Evolutionary conservation across 2,113 vertebrate genomes (phyloP).

Genomic region (human): GRCh38 chr1:193208501-193209000

Average conservation of each 20-base stretch:
- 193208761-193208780: not conserved
- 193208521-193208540: not conserved
- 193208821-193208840: not conserved
- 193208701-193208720: not conserved
- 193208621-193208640: conserved; percentile 19
- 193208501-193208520: not conserved
- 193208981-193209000: not conserved
- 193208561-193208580: not conserved
- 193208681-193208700: not conserved
- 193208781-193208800: not conserved
- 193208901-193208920: conserved; percentile 19
- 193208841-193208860: not conserved
- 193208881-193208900: conserved; percentile 7
- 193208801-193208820: not conserved
- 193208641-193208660: conserved; percentile 11
- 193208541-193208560: not conserved
- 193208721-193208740: not conserved
- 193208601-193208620: not conserved
- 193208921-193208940: conserved; percentile 19
- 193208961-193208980: not conserved
- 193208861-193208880: not conserved
- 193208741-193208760: not conserved
- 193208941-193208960: not conserved
- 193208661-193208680: not conserved
- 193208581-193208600: not conserved